Evolutionary conservation across 2,888 invertebrate species (phyloP), one percentile per base, ranked within the genome.

Genomic region (Acheta domesticus): DNA sequence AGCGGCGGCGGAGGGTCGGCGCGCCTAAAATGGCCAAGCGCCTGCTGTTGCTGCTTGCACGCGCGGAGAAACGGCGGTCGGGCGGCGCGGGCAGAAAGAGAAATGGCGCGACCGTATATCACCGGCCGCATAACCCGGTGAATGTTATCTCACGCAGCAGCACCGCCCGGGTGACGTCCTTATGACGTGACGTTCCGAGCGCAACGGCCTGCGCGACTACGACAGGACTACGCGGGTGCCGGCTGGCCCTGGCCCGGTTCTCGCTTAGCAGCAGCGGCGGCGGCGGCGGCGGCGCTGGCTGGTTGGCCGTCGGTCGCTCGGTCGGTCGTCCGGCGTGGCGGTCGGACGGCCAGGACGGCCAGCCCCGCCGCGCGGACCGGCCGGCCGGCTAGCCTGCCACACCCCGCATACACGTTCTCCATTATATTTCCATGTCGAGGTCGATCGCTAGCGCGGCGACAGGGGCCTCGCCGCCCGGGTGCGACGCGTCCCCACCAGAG

Each of bases 381-480:
- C 48, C 20, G 20, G 75, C 75, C 20, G 75, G 19, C 62, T 62
- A 74, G 74, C 48, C 12, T 49, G 23, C 74, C 48, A 21, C 74
- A 73, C 21, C 23, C 62, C 62, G 62, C 62, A 62, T 14, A 62
- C 62, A 62, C 76, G 76, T 48, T 76, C 48, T 75, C 48, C 62
- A 20, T 78, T 48, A 49, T 76, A 62, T 77, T 77, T 75, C 80
- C 74, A 16, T 77, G 80, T 77, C 77, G 77, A 62, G 80, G 79
- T 80, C 80, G 80, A 80, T 78, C 49, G 77, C 77, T 14, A 62
- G 16, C 16, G n/a, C n/a, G 62, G 62, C n/a, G 62, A n/a, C n/a
- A 62, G 62, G 14, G 14, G 62, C n/a, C 16, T 36, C 16, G 19
- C 48, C n/a, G 78, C 74, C 62, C 11, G 3, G 36, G 78, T 78